Evolutionary conservation across 2,888 invertebrate species (phyloP), one percentile per base, ranked within the genome.

Genomic region (Synergus laeviventris): DNA sequence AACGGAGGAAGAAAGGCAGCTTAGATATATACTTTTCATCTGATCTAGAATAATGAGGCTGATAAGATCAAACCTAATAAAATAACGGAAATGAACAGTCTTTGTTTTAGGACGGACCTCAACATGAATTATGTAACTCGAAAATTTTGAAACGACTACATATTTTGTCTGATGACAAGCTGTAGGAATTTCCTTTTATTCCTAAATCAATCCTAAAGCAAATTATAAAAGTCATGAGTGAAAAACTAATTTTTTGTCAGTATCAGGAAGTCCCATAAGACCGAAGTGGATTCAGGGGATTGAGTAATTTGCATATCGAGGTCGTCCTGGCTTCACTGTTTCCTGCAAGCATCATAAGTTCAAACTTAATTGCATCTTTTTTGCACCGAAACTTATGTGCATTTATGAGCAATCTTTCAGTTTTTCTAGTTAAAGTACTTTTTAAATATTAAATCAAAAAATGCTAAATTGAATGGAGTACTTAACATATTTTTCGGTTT

Each of bases 21-120:
- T 70, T 49, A 70, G 24, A 49, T 49, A 31, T 49, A 31, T 49
- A 45, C 70, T 49, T 70, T 70, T 70, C 70, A 70, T 70, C 45
- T 66, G 42, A 14, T 24, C 16, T 24, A 2, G 45, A 66, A 21
- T 64, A 64, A 38, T 62, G 39, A 62, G 64, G 9, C 64, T 64
- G 42, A 66, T 66, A 45, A 66, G 36, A 38, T 59, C 73, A 73
- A 73, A 73, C 7, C 7, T 73, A 18, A n/a, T 73, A 73, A 73
- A 54, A 59, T 54, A 56, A 54, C 54, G 56, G 54, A 73, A 73
- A 59, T 54, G 36, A 18, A 14, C 8, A 73, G 16, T 66, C 39
- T 24, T 66, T 66, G 31, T 54, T 73, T 73, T 73, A 59, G 18
- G 36, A 36, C 24, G 9, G 31, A 14, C 24, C 56, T 21, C 54